Evolutionary conservation across 1,140 invertebrate genomes (phyloP).

Genomic region (Brachionus rotundiformis): DNA sequence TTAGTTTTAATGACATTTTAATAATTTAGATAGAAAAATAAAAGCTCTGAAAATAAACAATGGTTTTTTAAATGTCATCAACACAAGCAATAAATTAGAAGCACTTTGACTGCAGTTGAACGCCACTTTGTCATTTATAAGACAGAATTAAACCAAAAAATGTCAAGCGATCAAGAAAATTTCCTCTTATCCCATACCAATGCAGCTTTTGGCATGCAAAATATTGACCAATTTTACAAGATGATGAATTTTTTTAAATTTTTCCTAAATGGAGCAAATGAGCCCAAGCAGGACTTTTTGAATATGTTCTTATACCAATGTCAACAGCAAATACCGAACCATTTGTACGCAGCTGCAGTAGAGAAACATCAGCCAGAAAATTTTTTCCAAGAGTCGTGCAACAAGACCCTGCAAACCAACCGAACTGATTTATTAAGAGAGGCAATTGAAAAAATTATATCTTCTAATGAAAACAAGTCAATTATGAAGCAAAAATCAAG

Average conservation of each 20-base stretch:
- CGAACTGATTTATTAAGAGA: not conserved
- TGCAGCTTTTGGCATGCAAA: not conserved
- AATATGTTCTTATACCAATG: conserved; percentile 8
- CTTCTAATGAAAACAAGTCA: conserved; percentile 18
- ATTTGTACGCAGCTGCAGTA: not conserved
- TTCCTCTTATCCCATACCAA: not conserved
- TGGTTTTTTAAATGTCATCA: not conserved
- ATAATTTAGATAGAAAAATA: conserved; percentile 5
- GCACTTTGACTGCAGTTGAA: conserved; percentile 3
- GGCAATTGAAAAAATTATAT: not conserved
- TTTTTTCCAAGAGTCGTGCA: not conserved
- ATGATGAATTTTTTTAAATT: conserved; percentile 33
- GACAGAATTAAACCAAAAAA: not conserved
- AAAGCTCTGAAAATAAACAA: not conserved
- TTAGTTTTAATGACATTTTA: not conserved
- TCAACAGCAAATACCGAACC: not conserved
- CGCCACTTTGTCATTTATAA: not conserved
- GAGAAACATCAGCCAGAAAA: not conserved
- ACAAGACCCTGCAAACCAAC: not conserved
- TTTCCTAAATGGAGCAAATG: not conserved
- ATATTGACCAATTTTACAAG: conserved; percentile 11
- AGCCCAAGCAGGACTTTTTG: not conserved
- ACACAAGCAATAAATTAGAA: conserved; percentile 14
- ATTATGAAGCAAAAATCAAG: not conserved
- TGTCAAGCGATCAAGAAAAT: conserved; percentile 48